Evolutionary conservation across 2,888 invertebrate genomes (phyloP).

Genomic region (Scaptomyza flava): DNA sequence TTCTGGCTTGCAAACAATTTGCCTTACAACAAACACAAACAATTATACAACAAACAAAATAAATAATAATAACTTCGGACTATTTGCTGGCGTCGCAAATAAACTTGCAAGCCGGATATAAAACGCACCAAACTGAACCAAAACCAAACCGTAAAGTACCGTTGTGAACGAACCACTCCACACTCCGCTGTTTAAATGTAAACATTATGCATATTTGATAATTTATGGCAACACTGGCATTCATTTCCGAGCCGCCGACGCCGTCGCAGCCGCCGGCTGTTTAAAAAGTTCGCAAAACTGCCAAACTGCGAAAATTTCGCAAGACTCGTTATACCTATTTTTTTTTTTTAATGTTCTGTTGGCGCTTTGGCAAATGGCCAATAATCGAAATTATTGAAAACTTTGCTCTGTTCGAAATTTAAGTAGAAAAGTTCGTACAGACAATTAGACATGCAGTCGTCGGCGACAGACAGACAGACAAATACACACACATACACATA

Average conservation of each 20-base stretch:
- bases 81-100: constrained; percentile 72
- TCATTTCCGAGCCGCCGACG: constrained; percentile 63
- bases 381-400: constrained; percentile 83
- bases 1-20: constrained; percentile 76
- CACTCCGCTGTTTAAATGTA: constrained; percentile 67
- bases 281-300: constrained; percentile 37
- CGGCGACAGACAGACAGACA: constrained; percentile 50
- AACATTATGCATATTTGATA: constrained; percentile 81
- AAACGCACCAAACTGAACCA: constrained; percentile 14
- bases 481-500: constrained; percentile 26
- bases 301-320: constrained; percentile 45
- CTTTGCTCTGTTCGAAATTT: constrained; percentile 73
- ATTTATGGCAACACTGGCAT: constrained; percentile 83
- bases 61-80: constrained; percentile 74
- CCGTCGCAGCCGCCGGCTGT: constrained; percentile 23
- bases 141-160: background rate
- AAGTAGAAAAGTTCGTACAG: constrained; percentile 71
- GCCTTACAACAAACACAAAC: constrained; percentile 58
- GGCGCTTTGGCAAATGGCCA: constrained; percentile 79
- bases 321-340: constrained; percentile 38
- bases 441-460: constrained; percentile 73
- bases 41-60: constrained; percentile 75
- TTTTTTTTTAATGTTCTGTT: constrained; percentile 18
- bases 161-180: background rate
- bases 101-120: constrained; percentile 61